Evolutionary conservation across 2,888 invertebrate species (phyloP), one percentile per base, ranked within the genome.

Genomic region (Synanthedon myopaeformis): DNA sequence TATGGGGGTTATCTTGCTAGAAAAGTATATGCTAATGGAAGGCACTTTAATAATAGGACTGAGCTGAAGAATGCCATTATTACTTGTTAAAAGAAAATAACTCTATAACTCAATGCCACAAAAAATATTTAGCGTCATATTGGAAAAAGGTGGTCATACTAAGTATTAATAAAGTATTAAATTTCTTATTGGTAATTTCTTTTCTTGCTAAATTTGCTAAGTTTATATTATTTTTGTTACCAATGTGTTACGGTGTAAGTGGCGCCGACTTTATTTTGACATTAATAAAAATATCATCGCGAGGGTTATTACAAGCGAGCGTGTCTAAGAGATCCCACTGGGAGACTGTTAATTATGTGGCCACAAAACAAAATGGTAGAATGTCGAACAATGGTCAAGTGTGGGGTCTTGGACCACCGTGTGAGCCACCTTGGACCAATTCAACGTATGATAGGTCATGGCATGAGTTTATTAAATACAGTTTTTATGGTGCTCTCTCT

Each of bases 211-310:
- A n/a, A n/a, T n/a, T n/a, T n/a, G n/a, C 28, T 28, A 28, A 8
- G 2, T 8, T 8, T 10, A 3, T 10, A 35, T 35, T 10, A 2
- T 35, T 35, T 35, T 28, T 28, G 8, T 28, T 28, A 8, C 28
- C 8, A 28, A 28, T 28, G 6, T 6, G 6, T 28, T 28, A 54
- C 79, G 69, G 82, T 82, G 80, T 82, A 67, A 80, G 58, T 50
- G 64, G 54, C 59, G 65, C 66, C 72, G 67, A 73, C 65, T 81
- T 81, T 84, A 85, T 86, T 85, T 85, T 85, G 86, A 86, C 83
- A 85, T 84, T 85, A 86, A 85, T 86, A 86, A 85, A 86, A 86
- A 85, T 85, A 86, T 85, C 85, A 86, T 85, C 84, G 76, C 78
- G 69, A 76, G 76, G 81, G 79, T 82, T 83, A 86, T 86, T 81